Conservation (phyloP, 2,113 vertebrate genomes). For the Hemibagrus wyckioides region DNA sequence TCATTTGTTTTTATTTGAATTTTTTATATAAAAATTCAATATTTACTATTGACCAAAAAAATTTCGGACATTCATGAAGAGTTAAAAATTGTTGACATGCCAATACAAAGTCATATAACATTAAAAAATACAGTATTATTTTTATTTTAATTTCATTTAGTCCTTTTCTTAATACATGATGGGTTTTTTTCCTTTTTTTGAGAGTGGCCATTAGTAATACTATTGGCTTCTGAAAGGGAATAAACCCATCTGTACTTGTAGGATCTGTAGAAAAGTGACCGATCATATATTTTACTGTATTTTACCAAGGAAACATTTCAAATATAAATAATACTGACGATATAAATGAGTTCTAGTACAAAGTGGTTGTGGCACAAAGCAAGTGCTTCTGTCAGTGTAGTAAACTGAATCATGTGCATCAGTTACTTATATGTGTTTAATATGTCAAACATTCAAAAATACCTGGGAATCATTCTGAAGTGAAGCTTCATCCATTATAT, state of each 20-base stretch:
- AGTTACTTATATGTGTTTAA: conserved; percentile 4
- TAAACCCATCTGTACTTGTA: neutral
- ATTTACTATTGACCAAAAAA: conserved; percentile 31
- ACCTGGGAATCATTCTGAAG: conserved; percentile 14
- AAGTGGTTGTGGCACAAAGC: neutral
- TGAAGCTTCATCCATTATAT: neutral
- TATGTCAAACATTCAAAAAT: neutral
- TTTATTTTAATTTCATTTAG: neutral
- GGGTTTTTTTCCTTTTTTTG: neutral
- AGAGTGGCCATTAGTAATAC: neutral
- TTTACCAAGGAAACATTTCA: neutral
- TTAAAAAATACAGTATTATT: conserved; percentile 4
- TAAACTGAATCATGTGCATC: neutral
- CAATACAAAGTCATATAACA: neutral
- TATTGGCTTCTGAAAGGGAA: neutral
- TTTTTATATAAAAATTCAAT: conserved; percentile 31
- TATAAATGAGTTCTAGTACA: neutral
- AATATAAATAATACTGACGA: neutral
- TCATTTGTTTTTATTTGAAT: conserved; percentile 28
- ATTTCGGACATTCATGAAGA: conserved; percentile 6
- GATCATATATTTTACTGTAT: neutral
- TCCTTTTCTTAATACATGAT: neutral
- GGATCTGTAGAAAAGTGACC: neutral
- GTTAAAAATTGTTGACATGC: neutral
- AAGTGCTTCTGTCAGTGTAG: neutral